A percentile compares a stretch with the other conserved stretches of the same genome.
Conservation (phyloP, 2,888 invertebrate species). For the Agrypnus murinus region DNA sequence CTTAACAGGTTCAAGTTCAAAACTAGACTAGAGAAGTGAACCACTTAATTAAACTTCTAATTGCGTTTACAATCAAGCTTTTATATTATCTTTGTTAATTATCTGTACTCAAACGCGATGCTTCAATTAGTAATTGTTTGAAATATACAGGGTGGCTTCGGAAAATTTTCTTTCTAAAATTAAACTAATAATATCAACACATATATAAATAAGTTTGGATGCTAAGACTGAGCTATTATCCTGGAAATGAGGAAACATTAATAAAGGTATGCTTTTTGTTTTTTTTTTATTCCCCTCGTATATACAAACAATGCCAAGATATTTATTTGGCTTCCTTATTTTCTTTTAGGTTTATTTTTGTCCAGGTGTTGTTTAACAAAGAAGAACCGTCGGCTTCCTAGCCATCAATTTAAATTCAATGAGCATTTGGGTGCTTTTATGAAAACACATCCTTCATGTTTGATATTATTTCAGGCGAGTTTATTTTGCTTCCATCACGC, state of each 20-base stretch:
- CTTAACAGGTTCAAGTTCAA: slow-evolving; percentile 42
- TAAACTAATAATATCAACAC: no score
- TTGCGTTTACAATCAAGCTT: slow-evolving; percentile 57
- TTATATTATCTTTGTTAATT: slow-evolving; percentile 61
- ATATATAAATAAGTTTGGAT: no score
- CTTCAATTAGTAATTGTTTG: slow-evolving; percentile 56
- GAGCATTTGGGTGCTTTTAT: slow-evolving; percentile 12
- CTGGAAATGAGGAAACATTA: no score
- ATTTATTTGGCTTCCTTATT: neutral
- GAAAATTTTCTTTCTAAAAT: no score
- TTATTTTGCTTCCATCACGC: slow-evolving; percentile 43
- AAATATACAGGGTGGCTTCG: slow-evolving; percentile 1
- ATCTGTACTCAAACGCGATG: slow-evolving; percentile 60
- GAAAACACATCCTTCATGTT: slow-evolving; percentile 18
- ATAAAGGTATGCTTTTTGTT: no score
- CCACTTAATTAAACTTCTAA: slow-evolving; percentile 52
- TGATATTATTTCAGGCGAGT: slow-evolving; percentile 31
- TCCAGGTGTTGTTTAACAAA: slow-evolving; percentile 18
- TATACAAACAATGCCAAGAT: neutral
- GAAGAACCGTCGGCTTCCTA: slow-evolving; percentile 6
- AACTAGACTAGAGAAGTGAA: slow-evolving; percentile 42
- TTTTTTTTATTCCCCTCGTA: slow-evolving; percentile 12
- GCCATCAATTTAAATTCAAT: slow-evolving; percentile 27
- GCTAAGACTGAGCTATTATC: no score
- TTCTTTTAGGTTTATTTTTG: slow-evolving; percentile 9